Evolutionary conservation across 2,113 vertebrate species (phyloP).

Genomic region (Maccullochella peelii): DNA sequence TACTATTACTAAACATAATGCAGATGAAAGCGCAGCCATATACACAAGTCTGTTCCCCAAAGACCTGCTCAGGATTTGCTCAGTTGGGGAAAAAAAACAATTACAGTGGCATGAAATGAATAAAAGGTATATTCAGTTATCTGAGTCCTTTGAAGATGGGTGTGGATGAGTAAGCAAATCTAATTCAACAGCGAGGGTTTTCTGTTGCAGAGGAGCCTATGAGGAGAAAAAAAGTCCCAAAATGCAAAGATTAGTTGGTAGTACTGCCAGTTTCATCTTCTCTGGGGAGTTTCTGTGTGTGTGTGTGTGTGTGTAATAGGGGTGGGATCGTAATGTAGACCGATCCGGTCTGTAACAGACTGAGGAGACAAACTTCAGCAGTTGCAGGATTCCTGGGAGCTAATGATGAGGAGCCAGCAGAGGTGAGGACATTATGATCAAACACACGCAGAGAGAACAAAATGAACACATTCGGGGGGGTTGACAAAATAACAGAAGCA

Average conservation of each 20-base stretch:
- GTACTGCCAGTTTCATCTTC: constrained; percentile 42
- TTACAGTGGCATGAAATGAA: constrained; percentile 73
- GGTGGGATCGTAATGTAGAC: not conserved
- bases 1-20: constrained; percentile 67
- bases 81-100: constrained; percentile 65
- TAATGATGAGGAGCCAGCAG: constrained; percentile 59
- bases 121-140: constrained; percentile 77
- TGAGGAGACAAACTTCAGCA: constrained; percentile 37
- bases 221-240: constrained; percentile 34
- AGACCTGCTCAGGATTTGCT: constrained; percentile 67
- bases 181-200: constrained; percentile 66
- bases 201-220: constrained; percentile 30
- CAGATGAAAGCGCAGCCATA: constrained; percentile 69
- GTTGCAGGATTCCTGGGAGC: constrained; percentile 56
- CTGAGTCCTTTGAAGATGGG: constrained; percentile 74
- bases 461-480: constrained; percentile 41
- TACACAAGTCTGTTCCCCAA: constrained; percentile 55
- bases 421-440: constrained; percentile 66
- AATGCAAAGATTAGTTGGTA: constrained; percentile 68
- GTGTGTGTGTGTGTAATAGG: constrained; percentile 3
- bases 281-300: constrained; percentile 12
- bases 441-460: constrained; percentile 62
- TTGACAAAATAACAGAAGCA: constrained; percentile 21
- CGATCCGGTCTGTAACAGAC: constrained; percentile 24
- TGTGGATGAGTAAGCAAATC: constrained; percentile 73